A percentile compares a stretch with the other conserved stretches of the same genome.
These are phyloP conservation scores for Lampris incognitus DNA, from an alignment of 2,113 vertebrate species.

Conservation along the genomic window DNA sequence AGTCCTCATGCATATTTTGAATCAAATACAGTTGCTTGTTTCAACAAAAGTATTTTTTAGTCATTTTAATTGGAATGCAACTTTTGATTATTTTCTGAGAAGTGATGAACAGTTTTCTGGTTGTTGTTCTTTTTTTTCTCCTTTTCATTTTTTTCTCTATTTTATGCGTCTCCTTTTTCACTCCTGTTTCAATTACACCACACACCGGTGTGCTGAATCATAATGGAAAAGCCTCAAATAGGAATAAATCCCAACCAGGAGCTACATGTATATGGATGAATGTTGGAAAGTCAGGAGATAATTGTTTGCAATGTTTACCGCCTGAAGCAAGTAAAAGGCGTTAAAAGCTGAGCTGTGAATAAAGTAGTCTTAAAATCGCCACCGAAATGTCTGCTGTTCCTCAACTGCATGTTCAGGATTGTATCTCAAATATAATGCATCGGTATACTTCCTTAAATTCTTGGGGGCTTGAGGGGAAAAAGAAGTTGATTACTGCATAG, in stretches of 20 bases:
- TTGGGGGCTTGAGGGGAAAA: not conserved
- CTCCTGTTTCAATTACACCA: conserved; percentile 6
- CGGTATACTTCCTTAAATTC: not conserved
- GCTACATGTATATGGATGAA: conserved; percentile 26
- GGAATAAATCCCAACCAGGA: conserved; percentile 7
- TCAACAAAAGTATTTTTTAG: no score
- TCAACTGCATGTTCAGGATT: conserved; percentile 46
- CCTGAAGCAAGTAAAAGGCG: conserved; percentile 40
- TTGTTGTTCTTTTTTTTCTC: no score
- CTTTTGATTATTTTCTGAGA: no score
- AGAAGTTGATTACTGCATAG: no score
- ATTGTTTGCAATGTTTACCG: conserved; percentile 38
- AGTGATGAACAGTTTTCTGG: no score
- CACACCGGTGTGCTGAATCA: conserved; percentile 6
- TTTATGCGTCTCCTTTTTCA: not conserved
- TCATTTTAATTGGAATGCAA: no score
- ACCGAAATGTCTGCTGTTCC: conserved; percentile 14
- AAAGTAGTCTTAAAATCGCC: conserved; percentile 35
- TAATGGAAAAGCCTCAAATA: conserved; percentile 15
- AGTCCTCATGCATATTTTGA: no score
- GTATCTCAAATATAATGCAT: conserved; percentile 52
- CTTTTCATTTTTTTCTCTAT: no score
- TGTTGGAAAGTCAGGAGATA: conserved; percentile 27
- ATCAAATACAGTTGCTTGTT: no score
- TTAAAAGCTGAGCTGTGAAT: conserved; percentile 56